Evolutionary conservation across 2,113 vertebrate genomes (phyloP), one percentile per base, ranked within the genome.

Genomic region (Brienomyrus longianalis): DNA sequence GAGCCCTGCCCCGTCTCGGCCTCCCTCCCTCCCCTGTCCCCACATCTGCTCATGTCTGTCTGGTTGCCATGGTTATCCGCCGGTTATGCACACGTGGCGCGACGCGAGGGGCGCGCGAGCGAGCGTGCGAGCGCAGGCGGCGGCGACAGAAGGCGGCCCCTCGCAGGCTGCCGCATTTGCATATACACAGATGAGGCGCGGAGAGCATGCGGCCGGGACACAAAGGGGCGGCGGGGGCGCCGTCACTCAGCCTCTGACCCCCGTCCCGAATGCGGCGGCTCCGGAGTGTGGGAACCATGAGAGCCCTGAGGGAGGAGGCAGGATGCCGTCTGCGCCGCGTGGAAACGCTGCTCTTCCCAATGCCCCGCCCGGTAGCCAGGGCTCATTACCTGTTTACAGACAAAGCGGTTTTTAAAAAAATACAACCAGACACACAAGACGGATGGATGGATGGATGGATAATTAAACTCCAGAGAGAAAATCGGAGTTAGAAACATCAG

Each of bases 171-270:
- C 91, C 91, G 83, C 83, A 95, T 96, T 95, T 96, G 95, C 96
- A 95, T 96, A 94, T 96, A 96, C 96, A 96, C 93, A 95, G 94
- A 96, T 96, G 77, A 92, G 45, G 74, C 88, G 90, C 94, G 93
- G 94, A 94, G 93, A 92, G 90, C 91, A 85, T 90, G 94, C 93
- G 92, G 91, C 91, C 92, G 86, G 87, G 91, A 92, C 92, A 94
- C 95, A 95, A 95, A 94, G 93, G 62, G 83, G 47, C 48, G 48
- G 52, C 89, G 90, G 56, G 13, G 87, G 89, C 89, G 83, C 50
- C 51, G 56, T 62, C 87, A 88, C 35, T 87, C 91, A 77, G 77
- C 74, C 88, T 88, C 27, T 87, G 86, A 88, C 90, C 90, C 70
- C 88, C 35, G 84, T 45, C 52, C 56, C 52, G 39, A 43, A 27